phyloP scores from a whole-genome alignment of 2,113 vertebrate genomes.

The Bos javanicus region DNA sequence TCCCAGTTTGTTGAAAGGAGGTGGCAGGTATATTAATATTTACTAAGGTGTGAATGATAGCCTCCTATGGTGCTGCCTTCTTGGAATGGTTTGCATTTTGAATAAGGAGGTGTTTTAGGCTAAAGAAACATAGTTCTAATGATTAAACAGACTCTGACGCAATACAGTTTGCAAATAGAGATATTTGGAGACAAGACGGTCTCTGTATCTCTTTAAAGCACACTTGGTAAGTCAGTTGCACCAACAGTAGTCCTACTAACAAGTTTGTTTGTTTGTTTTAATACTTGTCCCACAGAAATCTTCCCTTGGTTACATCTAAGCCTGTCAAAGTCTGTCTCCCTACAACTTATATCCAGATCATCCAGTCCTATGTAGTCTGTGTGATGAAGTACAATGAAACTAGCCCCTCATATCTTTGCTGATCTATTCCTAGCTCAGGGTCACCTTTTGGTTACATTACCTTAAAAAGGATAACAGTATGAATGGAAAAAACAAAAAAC shows the following conservation, averaged over 20 bases:
- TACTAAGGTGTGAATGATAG: background rate
- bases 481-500: constrained; percentile 18
- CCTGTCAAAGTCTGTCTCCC: background rate
- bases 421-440: background rate
- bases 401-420: background rate
- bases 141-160: background rate
- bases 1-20: background rate
- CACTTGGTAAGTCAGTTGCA: background rate
- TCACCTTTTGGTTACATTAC: constrained; percentile 19
- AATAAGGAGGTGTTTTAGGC: background rate
- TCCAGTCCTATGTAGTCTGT: background rate
- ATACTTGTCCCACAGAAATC: background rate
- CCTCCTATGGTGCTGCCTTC: background rate
- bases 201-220: constrained; percentile 1
- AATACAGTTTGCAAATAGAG: background rate
- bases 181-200: background rate
- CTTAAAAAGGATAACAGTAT: constrained; percentile 15
- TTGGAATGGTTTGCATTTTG: constrained; percentile 29
- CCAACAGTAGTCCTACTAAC: background rate
- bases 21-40: constrained; percentile 7
- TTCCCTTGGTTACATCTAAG: background rate
- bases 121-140: constrained; percentile 33
- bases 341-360: background rate
- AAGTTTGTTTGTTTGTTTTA: constrained; percentile 26
- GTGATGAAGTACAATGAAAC: background rate